These are phyloP conservation scores for Parnassius glacialis DNA, from an alignment of 2,888 invertebrate species.

Conservation along the genomic window DNA sequence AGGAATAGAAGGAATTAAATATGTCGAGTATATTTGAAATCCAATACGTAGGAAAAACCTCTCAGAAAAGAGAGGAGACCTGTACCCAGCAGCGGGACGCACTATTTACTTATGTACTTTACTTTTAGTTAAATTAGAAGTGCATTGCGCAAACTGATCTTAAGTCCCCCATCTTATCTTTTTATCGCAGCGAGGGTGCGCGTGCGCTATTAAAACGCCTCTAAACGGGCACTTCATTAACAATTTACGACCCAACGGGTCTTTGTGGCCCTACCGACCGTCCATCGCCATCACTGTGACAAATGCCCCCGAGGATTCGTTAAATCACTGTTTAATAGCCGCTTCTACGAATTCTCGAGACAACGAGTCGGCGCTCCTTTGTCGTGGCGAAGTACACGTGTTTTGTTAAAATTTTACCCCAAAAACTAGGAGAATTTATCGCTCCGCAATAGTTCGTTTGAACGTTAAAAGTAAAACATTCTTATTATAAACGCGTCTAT, in stretches of 20 bases:
- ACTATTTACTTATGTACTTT: too few relatives aligned
- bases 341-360: constrained; percentile 26
- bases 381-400: constrained; percentile 14
- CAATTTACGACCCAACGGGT: constrained; percentile 47
- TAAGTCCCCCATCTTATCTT: constrained; percentile 2
- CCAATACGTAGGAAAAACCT: too few relatives aligned
- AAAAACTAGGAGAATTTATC: constrained; percentile 9
- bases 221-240: constrained; percentile 58
- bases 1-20: too few relatives aligned
- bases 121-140: constrained; percentile 2
- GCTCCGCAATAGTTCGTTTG: neutral
- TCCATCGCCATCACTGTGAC: constrained; percentile 43
- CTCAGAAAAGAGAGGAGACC: too few relatives aligned
- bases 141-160: constrained; percentile 1
- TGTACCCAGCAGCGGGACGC: too few relatives aligned
- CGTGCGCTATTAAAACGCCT: constrained; percentile 33
- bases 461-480: too few relatives aligned
- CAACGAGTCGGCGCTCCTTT: constrained; percentile 19
- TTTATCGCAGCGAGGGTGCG: constrained; percentile 20
- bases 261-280: constrained; percentile 46
- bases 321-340: constrained; percentile 42
- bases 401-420: constrained; percentile 16
- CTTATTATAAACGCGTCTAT: too few relatives aligned
- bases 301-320: constrained; percentile 42
- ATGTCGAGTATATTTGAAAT: too few relatives aligned